Percentiles rank a stretch among this genome's conserved stretches.
Conservation (phyloP, 2,888 invertebrate genomes). For the Alloscopus bannaensis region DNA sequence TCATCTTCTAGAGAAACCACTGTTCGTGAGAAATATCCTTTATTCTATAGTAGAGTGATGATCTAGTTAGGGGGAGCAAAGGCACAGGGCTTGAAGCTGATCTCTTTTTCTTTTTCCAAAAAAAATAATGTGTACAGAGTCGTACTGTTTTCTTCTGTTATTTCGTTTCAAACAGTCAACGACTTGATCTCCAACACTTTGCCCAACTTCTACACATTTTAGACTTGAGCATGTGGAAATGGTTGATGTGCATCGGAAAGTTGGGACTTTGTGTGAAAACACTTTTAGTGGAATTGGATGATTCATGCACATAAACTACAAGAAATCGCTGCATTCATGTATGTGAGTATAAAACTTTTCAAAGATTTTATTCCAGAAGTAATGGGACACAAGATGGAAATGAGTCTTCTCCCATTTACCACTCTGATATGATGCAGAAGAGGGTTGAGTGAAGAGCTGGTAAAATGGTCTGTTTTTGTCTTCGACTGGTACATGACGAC, state of each 20-base stretch:
- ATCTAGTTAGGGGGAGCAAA: slow-evolving; percentile 3
- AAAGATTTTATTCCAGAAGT: slow-evolving; percentile 13
- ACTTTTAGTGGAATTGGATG: slow-evolving; percentile 50
- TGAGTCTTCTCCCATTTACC: neutral
- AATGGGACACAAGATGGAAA: slow-evolving; percentile 14
- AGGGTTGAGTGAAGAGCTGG: slow-evolving; percentile 14
- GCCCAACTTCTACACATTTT: neutral
- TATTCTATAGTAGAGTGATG: neutral
- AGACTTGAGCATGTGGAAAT: neutral
- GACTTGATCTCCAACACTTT: slow-evolving; percentile 37
- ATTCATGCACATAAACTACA: slow-evolving; percentile 29
- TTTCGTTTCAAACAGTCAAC: slow-evolving; percentile 17
- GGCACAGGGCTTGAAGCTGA: neutral
- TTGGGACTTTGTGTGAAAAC: slow-evolving; percentile 20
- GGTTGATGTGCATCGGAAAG: slow-evolving; percentile 1
- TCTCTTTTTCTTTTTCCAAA: neutral
- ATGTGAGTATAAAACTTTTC: neutral
- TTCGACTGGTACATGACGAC: slow-evolving; percentile 63
- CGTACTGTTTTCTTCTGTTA: slow-evolving; percentile 23
- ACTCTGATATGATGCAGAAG: no score
- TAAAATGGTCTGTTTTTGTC: slow-evolving; percentile 11
- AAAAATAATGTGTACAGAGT: neutral
- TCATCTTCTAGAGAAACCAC: slow-evolving; percentile 22
- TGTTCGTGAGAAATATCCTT: no score
- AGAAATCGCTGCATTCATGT: neutral